Base-by-base conservation (phyloP, 1,140 invertebrate species). In the Lepidotrigona ventralis region DNA sequence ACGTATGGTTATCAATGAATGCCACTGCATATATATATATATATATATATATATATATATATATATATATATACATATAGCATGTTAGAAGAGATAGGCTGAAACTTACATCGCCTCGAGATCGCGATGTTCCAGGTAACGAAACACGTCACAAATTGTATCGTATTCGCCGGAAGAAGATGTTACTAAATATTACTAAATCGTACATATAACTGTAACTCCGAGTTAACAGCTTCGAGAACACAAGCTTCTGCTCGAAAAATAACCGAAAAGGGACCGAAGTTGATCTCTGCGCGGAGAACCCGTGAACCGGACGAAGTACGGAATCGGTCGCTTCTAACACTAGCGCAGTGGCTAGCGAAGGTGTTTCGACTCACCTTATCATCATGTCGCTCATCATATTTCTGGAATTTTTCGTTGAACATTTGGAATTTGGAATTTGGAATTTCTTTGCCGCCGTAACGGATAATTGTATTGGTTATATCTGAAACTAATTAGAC, bases 321-420 rank as follows among this genome's bases (percentile, higher is more conserved):
- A 68, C 53, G 26, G 26, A 60, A 60, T 69, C 80, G 63, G 19
- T 77, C 72, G 80, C 73, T 58, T 60, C 53, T 56, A 51, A 81
- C 39, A 14, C 58, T 8, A 8, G 58, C n/a, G n/a, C 9, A 12
- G 23, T 60, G 58, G 58, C 58, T 60, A 29, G n/a, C 58, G 12
- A 60, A 60, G n/a, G 58, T 60, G n/a, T 60, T 60, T 46, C 39
- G 39, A 46, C 39, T 39, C 39, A 6, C 39, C 4, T 6, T 6
- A 39, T 3, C 39, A 46, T 46, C n/a, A 46, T 46, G 39, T 46
- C 39, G 39, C 6, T 46, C 39, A 8, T 8, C 39, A 46, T 46
- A 46, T 6, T 39, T 39, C 39, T 2, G 39, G 3, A 8, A 39
- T 4, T 39, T 39, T 39, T 39, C 39, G 6, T 39, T 8, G 39